phyloP scores from a whole-genome alignment of 1,140 invertebrate species.

The Metaphire vulgaris region DNA sequence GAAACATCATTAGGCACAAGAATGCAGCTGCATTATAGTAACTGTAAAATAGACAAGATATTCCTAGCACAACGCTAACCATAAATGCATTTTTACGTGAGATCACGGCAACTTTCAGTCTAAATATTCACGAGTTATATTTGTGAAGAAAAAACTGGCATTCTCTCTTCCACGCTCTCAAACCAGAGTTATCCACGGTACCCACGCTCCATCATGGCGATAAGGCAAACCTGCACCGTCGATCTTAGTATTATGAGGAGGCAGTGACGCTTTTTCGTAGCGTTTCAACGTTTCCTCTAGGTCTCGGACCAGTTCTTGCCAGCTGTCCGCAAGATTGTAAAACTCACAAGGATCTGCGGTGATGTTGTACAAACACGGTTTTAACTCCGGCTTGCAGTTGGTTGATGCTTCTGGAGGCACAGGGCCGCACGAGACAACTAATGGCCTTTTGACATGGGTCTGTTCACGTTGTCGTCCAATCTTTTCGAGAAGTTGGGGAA shows the following conservation, averaged over 20 bases:
- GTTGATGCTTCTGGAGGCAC: slow-evolving; percentile 23
- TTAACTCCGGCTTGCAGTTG: slow-evolving; percentile 59
- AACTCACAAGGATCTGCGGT: slow-evolving; percentile 74
- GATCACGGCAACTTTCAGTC: no score
- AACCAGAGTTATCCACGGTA: slow-evolving; percentile 22
- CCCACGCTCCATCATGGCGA: not conserved
- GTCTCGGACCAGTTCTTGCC: slow-evolving; percentile 35
- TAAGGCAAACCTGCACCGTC: not conserved
- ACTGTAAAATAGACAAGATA: no score
- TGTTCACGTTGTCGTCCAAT: not conserved
- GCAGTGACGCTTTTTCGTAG: not conserved
- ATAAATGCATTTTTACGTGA: no score
- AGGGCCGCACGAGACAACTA: not conserved
- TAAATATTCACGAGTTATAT: no score
- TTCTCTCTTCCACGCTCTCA: no score
- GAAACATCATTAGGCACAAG: no score
- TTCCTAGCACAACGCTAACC: no score
- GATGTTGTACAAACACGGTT: slow-evolving; percentile 74
- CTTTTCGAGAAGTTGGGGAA: not conserved
- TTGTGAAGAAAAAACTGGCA: no score
- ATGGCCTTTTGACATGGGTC: not conserved
- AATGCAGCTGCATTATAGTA: no score
- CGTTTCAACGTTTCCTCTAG: slow-evolving; percentile 23
- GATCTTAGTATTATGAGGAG: not conserved
- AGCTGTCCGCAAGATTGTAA: slow-evolving; percentile 64